A percentile compares a stretch with the other conserved stretches of the same genome.
Evolutionary conservation across 2,113 vertebrate genomes (phyloP).

Genomic region (Mastomys natalensis): DNA sequence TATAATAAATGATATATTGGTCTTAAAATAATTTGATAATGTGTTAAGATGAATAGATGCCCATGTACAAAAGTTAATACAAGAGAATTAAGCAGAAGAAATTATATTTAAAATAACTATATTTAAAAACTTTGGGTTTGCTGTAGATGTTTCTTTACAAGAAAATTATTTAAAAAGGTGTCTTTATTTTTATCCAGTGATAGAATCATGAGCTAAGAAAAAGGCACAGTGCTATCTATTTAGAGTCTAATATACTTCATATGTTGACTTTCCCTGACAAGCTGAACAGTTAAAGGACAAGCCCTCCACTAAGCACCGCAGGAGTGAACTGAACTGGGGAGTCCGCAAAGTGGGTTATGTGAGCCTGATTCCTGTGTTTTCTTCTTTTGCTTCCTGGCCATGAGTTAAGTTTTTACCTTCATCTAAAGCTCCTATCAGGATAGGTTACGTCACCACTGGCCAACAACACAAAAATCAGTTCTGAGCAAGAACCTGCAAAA

Average conservation of each 20-base stretch:
- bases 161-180: background rate
- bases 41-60: conserved; percentile 15
- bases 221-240: background rate
- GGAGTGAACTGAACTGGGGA: background rate
- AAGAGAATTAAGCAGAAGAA: conserved; percentile 22
- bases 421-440: background rate
- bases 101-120: conserved; percentile 20
- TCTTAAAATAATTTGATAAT: conserved; percentile 38
- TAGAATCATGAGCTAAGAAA: background rate
- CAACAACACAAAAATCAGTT: background rate
- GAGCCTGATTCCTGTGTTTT: background rate
- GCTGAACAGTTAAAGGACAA: background rate
- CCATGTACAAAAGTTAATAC: conserved; percentile 33
- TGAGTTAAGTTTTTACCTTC: background rate
- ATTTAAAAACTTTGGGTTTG: conserved; percentile 33
- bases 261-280: background rate
- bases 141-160: background rate
- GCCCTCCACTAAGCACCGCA: background rate
- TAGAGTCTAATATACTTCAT: background rate
- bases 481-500: background rate
- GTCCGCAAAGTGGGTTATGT: too few relatives aligned
- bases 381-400: background rate
- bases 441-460: background rate
- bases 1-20: background rate
- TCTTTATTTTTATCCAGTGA: background rate